Percentiles rank a stretch among this genome's conserved stretches.
Conservation (phyloP, 2,888 invertebrate species). For the Elysia crispata region DNA sequence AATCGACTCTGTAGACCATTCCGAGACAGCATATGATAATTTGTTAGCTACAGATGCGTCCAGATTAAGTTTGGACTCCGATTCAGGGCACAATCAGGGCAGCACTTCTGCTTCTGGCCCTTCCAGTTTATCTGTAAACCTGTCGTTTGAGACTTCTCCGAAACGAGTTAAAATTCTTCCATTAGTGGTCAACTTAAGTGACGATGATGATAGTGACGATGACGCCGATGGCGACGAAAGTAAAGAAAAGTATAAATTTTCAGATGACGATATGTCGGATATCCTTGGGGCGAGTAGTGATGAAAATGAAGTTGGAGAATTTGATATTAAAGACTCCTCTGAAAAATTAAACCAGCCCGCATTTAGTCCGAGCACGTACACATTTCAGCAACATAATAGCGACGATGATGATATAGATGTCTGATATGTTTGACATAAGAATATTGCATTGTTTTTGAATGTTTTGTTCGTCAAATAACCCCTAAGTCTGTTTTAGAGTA, state of each 20-base stretch:
- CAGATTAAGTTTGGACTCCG: background rate
- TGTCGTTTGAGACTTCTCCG: too few species aligned
- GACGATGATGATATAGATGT: conserved; percentile 17
- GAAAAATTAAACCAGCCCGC: background rate
- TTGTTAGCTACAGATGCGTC: background rate
- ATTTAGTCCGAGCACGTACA: background rate
- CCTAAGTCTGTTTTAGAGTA: too few species aligned
- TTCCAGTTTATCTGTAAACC: background rate
- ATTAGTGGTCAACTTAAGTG: background rate
- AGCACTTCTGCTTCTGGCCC: background rate
- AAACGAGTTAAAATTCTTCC: conserved; percentile 3
- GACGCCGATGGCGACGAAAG: background rate
- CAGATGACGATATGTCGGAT: conserved; percentile 24
- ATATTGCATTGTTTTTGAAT: background rate
- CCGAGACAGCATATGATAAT: too few species aligned
- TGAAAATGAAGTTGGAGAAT: background rate
- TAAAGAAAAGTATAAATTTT: background rate
- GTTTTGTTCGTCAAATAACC: background rate
- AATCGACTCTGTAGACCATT: background rate
- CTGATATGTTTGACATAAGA: background rate
- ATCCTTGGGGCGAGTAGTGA: conserved; percentile 1
- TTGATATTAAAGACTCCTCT: background rate
- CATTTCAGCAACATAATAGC: background rate
- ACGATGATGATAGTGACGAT: background rate
- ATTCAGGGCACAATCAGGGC: background rate